phyloP scores from a whole-genome alignment of 1,140 invertebrate genomes.

The Elymnias hypermnestra region DNA sequence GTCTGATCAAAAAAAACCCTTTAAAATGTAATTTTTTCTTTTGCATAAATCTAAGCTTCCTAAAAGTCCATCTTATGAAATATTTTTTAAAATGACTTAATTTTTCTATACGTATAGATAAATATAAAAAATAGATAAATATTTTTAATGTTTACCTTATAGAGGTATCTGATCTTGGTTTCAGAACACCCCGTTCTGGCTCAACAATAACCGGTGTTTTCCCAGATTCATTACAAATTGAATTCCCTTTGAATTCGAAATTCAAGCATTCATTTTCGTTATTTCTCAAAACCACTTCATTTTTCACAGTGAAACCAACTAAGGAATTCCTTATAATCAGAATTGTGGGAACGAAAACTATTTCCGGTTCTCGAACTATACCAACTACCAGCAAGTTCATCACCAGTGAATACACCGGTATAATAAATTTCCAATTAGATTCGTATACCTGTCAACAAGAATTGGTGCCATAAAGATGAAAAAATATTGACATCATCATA shows the following conservation, averaged over 20 bases:
- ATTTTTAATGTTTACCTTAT: too few species aligned
- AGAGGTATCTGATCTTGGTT: conserved; percentile 46
- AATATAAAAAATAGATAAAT: too few species aligned
- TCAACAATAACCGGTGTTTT: conserved; percentile 52
- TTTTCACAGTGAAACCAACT: conserved; percentile 48
- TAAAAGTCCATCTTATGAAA: too few species aligned
- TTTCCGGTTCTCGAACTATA: conserved; percentile 54
- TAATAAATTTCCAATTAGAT: conserved; percentile 60
- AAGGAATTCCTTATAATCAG: conserved; percentile 57
- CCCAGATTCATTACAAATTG: conserved; percentile 55
- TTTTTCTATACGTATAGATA: too few species aligned
- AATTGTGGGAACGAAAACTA: conserved; percentile 55
- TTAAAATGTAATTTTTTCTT: too few species aligned
- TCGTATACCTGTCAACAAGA: conserved; percentile 48
- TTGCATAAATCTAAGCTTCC: too few species aligned
- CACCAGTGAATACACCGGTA: conserved; percentile 36
- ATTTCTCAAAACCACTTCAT: conserved; percentile 48
- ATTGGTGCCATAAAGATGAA: conserved; percentile 1
- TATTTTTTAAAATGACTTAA: too few species aligned
- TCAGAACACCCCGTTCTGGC: conserved; percentile 49
- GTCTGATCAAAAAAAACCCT: too few species aligned
- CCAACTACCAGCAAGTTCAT: conserved; percentile 52
- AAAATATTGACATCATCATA: neutral
- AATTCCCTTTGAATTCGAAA: conserved; percentile 66
- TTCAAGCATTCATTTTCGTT: conserved; percentile 50